These are phyloP conservation scores for Python bivittatus DNA, from an alignment of 2,113 vertebrate genomes.

Conservation along the genomic window DNA sequence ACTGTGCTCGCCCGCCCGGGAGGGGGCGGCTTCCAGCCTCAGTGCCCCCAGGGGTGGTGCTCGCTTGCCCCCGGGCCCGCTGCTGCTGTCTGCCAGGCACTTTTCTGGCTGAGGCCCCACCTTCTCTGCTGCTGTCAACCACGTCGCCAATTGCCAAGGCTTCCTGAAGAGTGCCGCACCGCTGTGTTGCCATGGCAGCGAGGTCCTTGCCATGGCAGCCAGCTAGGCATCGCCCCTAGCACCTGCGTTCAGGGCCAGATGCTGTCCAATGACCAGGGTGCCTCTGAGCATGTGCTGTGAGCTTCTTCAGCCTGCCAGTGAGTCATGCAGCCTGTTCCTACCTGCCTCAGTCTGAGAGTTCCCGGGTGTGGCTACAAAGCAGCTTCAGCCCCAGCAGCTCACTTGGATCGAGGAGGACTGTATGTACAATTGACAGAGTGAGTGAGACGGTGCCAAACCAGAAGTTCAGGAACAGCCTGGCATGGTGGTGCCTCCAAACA, in stretches of 20 bases:
- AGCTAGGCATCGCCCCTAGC: not conserved
- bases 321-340: not conserved
- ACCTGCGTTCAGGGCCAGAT: rapidly evolving
- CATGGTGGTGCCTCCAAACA: not conserved
- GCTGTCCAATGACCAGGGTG: not conserved
- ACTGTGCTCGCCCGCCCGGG: not conserved
- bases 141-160: not conserved
- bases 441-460: not conserved
- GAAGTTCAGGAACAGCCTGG: not conserved
- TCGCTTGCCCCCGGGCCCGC: not conserved
- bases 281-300: not conserved
- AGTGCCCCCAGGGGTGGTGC: not conserved
- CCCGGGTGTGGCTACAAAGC: not conserved
- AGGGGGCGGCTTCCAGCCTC: not conserved
- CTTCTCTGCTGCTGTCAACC: not conserved
- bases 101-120: not conserved
- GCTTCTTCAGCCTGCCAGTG: not conserved
- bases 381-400: not conserved
- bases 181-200: not conserved
- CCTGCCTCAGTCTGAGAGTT: not conserved
- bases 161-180: constrained; percentile 16
- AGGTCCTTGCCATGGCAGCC: not conserved
- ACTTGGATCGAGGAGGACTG: no score
- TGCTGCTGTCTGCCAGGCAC: not conserved
- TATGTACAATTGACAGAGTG: not conserved